Percentiles rank a stretch among this genome's conserved stretches.
Conservation (phyloP, 2,797 vertebrate genomes). For the Alauda arvensis region DNA sequence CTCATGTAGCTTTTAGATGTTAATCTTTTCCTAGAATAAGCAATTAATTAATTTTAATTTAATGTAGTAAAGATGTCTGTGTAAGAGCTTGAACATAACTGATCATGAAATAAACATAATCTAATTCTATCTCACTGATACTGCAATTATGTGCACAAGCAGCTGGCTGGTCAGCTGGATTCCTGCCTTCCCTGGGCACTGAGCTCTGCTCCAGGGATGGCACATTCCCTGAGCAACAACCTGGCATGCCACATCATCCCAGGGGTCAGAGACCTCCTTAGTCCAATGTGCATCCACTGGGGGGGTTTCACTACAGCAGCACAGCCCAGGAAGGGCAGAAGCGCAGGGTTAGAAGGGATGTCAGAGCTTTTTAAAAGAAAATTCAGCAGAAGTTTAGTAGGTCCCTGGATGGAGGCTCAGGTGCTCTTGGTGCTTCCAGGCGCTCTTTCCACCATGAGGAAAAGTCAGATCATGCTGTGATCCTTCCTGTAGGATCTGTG, state of each 20-base stretch:
- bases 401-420: background rate
- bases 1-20: background rate
- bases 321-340: background rate
- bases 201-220: background rate
- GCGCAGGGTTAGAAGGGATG: background rate
- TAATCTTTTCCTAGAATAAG: background rate
- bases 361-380: background rate
- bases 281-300: background rate
- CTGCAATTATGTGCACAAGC: background rate
- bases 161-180: background rate
- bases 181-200: background rate
- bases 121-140: background rate
- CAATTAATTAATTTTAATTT: constrained; percentile 1
- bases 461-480: background rate
- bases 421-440: background rate
- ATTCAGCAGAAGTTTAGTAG: background rate
- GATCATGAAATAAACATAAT: background rate
- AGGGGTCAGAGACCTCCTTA: background rate
- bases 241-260: background rate
- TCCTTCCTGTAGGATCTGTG: background rate
- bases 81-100: background rate
- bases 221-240: background rate
- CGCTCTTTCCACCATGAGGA: background rate
- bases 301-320: background rate
- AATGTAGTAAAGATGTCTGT: background rate